Evolutionary conservation across 2,888 invertebrate species (phyloP).

Genomic region (Bursaphelenchus okinawaensis): DNA sequence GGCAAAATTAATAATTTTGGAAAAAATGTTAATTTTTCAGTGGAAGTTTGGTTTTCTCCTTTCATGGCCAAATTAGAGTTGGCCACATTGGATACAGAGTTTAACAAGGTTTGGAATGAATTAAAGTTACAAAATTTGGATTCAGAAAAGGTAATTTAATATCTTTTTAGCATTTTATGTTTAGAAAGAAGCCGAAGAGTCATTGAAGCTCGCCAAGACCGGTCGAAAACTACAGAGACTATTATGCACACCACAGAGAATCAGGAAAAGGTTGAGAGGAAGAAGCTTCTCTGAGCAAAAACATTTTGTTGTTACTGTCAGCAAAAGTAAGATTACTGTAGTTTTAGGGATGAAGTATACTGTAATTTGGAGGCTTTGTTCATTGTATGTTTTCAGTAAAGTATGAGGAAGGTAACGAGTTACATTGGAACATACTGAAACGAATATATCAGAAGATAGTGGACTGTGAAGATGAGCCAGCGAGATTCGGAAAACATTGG

Average conservation of each 20-base stretch:
- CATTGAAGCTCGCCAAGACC: conserved; percentile 15
- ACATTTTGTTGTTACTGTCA: conserved; percentile 22
- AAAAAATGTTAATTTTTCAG: no score
- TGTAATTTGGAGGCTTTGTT: no score
- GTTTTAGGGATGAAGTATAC: background rate
- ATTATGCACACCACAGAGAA: conserved; percentile 16
- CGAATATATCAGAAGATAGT: conserved; percentile 23
- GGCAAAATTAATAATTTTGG: no score
- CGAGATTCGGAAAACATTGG: conserved; percentile 61
- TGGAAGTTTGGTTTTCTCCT: no score
- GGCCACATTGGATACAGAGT: background rate
- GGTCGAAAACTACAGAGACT: conserved; percentile 14
- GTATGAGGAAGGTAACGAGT: conserved; percentile 22
- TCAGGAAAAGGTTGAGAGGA: conserved; percentile 9
- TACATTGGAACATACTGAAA: conserved; percentile 29
- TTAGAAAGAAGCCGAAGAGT: conserved; percentile 11
- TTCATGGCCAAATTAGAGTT: background rate
- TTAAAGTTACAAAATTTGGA: conserved; percentile 14
- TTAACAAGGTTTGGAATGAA: background rate
- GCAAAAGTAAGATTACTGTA: conserved; percentile 15
- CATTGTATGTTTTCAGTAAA: conserved; percentile 15
- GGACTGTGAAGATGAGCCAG: conserved; percentile 17
- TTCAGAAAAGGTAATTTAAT: conserved; percentile 18
- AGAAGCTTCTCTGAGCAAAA: conserved; percentile 17
- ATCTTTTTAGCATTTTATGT: background rate